phyloP scores from a whole-genome alignment of 2,888 invertebrate genomes.

The Hydraecia micacea region DNA sequence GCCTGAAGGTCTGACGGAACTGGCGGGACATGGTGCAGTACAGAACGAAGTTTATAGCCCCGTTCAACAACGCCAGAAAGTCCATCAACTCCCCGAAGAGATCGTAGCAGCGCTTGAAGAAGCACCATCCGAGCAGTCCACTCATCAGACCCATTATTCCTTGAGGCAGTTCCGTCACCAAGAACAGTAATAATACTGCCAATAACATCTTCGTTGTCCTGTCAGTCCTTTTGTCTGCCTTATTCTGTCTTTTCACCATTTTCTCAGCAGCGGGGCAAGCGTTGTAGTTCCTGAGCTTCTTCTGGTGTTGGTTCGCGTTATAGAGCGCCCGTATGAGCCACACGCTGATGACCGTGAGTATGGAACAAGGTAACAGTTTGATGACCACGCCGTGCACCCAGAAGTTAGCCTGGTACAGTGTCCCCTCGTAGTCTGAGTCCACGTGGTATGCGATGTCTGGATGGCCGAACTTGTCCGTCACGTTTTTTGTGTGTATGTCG shows the following conservation, averaged over 20 bases:
- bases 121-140: constrained; percentile 92
- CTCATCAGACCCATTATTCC: constrained; percentile 93
- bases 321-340: constrained; percentile 94
- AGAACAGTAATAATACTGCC: constrained; percentile 95
- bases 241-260: constrained; percentile 87
- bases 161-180: constrained; percentile 97
- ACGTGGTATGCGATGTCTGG: constrained; percentile 83
- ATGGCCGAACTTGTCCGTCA: constrained; percentile 83
- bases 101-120: constrained; percentile 95
- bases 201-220: constrained; percentile 97
- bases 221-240: constrained; percentile 94
- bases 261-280: constrained; percentile 88
- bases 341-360: constrained; percentile 93
- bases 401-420: constrained; percentile 93
- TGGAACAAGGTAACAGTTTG: constrained; percentile 94
- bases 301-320: constrained; percentile 93
- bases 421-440: constrained; percentile 90
- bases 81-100: constrained; percentile 97
- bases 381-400: constrained; percentile 95
- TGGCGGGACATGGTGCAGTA: constrained; percentile 98
- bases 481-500: constrained; percentile 87
- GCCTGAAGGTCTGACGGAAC: constrained; percentile 95
- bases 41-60: constrained; percentile 97
- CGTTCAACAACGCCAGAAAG: constrained; percentile 96
- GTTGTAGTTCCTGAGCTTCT: constrained; percentile 92